A percentile compares a stretch with the other conserved stretches of the same genome.
Conservation (phyloP, 1,140 invertebrate species). For the Hydropsyche tenuis region DNA sequence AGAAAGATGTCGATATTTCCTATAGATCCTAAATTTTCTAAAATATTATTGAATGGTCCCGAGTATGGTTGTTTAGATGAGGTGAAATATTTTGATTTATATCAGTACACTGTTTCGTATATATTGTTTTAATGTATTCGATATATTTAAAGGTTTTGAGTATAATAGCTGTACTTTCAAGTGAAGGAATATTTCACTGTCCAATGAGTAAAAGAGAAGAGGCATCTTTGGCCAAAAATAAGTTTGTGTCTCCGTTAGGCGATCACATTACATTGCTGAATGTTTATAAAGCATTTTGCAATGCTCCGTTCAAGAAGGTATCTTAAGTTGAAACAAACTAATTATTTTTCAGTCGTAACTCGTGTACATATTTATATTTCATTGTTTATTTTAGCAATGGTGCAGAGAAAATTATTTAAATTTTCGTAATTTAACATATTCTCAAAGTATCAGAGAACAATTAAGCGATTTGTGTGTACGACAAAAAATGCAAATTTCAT, state of each 20-base stretch:
- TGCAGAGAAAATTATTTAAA: constrained; percentile 92
- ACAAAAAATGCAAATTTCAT: constrained; percentile 70
- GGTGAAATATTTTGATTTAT: constrained; percentile 54
- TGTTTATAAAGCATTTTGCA: constrained; percentile 81
- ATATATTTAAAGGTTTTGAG: constrained; percentile 60
- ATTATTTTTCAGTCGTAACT: no score
- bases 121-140: not conserved
- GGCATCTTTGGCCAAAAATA: constrained; percentile 72
- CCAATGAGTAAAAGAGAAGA: constrained; percentile 70
- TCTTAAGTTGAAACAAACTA: constrained; percentile 22
- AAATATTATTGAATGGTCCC: constrained; percentile 79
- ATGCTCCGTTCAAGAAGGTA: constrained; percentile 76
- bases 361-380: no score
- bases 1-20: constrained; percentile 90
- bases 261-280: constrained; percentile 94
- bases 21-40: constrained; percentile 88
- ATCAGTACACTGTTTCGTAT: not conserved
- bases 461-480: constrained; percentile 78
- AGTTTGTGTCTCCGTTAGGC: constrained; percentile 86
- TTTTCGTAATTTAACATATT: constrained; percentile 83
- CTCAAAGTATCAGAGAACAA: constrained; percentile 82
- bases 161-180: constrained; percentile 67
- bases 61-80: constrained; percentile 87
- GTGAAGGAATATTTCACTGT: constrained; percentile 68
- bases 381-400: constrained; percentile 71